These are phyloP conservation scores for Andrena praecox DNA, from an alignment of 2,888 invertebrate genomes.

Conservation along the genomic window DNA sequence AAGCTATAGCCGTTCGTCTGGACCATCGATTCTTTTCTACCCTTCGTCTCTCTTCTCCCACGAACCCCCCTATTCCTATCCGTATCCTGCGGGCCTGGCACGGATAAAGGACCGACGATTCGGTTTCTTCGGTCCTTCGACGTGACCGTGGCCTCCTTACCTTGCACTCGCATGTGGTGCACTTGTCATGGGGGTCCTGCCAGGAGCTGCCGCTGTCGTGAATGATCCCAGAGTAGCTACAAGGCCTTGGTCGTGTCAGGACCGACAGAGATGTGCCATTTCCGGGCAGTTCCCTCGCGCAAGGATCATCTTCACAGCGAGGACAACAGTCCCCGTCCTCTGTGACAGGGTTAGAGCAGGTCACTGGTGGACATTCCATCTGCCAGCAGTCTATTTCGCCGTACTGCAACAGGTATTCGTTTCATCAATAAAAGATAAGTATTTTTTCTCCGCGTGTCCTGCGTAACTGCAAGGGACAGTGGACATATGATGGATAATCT, in stretches of 20 bases:
- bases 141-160: conserved; percentile 84
- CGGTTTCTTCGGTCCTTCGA: conserved; percentile 54
- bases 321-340: conserved; percentile 90
- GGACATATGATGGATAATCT: conserved; percentile 4
- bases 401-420: conserved; percentile 85
- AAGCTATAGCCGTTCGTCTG: neutral
- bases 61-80: conserved; percentile 64
- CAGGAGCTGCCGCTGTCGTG: conserved; percentile 88
- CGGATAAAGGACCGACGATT: conserved; percentile 54
- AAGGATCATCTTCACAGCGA: conserved; percentile 89
- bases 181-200: conserved; percentile 88
- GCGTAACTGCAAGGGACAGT: too few relatives aligned
- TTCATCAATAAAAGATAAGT: too few relatives aligned
- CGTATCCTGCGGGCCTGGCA: conserved; percentile 59
- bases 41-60: conserved; percentile 49
- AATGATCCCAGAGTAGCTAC: conserved; percentile 87
- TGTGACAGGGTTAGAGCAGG: conserved; percentile 88
- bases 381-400: conserved; percentile 96
- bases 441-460: too few relatives aligned
- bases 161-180: conserved; percentile 91
- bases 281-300: conserved; percentile 80
- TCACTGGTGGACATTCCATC: conserved; percentile 91
- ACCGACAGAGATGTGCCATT: conserved; percentile 83
- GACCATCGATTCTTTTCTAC: conserved; percentile 14
- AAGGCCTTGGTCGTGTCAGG: conserved; percentile 85